Evolutionary conservation across 2,888 invertebrate genomes (phyloP).

Genomic region (Drosophila macrospina): DNA sequence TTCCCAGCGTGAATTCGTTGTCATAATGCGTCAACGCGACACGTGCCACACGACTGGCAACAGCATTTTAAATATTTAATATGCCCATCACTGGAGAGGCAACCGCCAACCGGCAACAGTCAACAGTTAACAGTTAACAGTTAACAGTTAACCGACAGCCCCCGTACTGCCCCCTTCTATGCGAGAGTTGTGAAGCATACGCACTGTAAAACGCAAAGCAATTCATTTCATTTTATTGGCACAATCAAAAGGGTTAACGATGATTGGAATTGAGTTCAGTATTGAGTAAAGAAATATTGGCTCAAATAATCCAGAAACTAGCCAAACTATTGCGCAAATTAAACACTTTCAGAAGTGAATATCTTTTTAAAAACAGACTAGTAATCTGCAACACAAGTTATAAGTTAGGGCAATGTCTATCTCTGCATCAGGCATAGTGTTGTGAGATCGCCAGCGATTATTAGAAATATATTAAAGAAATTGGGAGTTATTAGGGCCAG

Average conservation of each 20-base stretch:
- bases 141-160: slow-evolving; percentile 4
- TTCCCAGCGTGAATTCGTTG: slow-evolving; percentile 39
- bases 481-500: no score
- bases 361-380: no score
- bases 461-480: no score
- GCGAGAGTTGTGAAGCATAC: not conserved
- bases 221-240: slow-evolving; percentile 13
- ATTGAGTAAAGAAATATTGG: not conserved
- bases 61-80: slow-evolving; percentile 57
- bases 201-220: slow-evolving; percentile 5
- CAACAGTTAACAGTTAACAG: slow-evolving; percentile 39
- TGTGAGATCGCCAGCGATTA: no score
- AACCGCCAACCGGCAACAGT: slow-evolving; percentile 17
- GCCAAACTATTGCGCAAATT: not conserved
- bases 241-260: slow-evolving; percentile 16
- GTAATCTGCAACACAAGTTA: no score
- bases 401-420: no score
- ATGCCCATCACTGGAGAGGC: slow-evolving; percentile 25
- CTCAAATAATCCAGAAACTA: not conserved
- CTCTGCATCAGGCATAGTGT: no score
- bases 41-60: slow-evolving; percentile 38
- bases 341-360: not conserved
- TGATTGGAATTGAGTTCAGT: slow-evolving; percentile 10
- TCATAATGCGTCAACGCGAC: slow-evolving; percentile 65
- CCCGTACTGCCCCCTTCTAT: not conserved